phyloP scores from a whole-genome alignment of 2,797 vertebrate genomes.

The Eulemur albifrons region DNA sequence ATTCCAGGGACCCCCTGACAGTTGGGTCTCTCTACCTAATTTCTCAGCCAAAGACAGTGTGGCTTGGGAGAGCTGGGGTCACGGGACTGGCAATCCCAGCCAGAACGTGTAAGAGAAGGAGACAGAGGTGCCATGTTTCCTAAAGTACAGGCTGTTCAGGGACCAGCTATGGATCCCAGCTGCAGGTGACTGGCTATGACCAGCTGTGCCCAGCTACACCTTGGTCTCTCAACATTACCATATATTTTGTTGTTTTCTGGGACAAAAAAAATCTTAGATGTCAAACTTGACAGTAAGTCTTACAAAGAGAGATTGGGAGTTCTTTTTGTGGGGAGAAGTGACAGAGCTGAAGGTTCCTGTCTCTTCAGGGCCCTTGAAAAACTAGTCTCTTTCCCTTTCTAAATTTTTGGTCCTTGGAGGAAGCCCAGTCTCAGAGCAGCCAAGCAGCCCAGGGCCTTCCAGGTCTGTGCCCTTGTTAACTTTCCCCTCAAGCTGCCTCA shows the following conservation, averaged over 20 bases:
- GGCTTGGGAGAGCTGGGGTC: background rate
- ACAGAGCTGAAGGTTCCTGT: background rate
- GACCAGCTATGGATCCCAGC: background rate
- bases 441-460: background rate
- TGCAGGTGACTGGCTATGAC: background rate
- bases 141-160: background rate
- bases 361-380: background rate
- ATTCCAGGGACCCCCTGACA: background rate
- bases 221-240: background rate
- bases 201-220: background rate
- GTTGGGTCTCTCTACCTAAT: background rate
- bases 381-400: background rate
- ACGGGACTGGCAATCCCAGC: background rate
- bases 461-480: background rate
- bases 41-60: background rate
- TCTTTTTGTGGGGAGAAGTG: background rate
- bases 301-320: background rate
- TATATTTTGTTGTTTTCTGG: background rate
- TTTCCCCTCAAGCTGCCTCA: background rate
- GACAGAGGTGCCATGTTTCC: background rate
- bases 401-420: slow-evolving; percentile 23
- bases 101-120: background rate
- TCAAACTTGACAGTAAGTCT: slow-evolving; percentile 22
- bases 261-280: background rate
- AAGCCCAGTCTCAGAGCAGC: background rate